A percentile compares a stretch with the other conserved stretches of the same genome.
phyloP scores from a whole-genome alignment of 1,140 invertebrate species.

The Trachelipus rathkii region DNA sequence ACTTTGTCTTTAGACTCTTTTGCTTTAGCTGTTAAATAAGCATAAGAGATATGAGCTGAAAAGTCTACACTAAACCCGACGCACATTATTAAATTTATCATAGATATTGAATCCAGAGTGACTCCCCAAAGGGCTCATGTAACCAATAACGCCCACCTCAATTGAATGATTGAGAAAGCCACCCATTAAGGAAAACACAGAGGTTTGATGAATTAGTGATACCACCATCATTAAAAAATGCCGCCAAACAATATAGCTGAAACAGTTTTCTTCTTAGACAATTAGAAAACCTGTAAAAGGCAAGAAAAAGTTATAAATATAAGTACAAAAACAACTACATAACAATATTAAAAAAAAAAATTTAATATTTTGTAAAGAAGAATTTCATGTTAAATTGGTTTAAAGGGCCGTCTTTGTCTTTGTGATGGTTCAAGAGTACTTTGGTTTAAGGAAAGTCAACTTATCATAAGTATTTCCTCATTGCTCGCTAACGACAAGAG shows the following conservation, averaged over 20 bases:
- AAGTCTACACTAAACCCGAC: slow-evolving; percentile 97
- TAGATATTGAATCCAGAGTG: slow-evolving; percentile 92
- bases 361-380: no score
- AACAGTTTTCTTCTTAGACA: slow-evolving; percentile 87
- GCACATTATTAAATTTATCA: slow-evolving; percentile 98
- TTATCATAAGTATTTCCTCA: no score
- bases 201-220: slow-evolving; percentile 86
- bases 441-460: no score
- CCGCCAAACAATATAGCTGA: slow-evolving; percentile 89
- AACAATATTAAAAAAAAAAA: no score
- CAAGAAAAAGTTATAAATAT: slow-evolving; percentile 37
- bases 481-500: no score
- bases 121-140: slow-evolving; percentile 92
- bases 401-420: no score
- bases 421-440: no score
- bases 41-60: slow-evolving; percentile 94
- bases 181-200: slow-evolving; percentile 85
- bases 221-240: slow-evolving; percentile 90
- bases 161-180: slow-evolving; percentile 91
- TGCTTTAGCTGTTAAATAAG: slow-evolving; percentile 84
- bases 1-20: slow-evolving; percentile 71
- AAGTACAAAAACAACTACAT: not conserved
- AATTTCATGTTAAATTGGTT: no score
- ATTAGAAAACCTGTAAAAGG: slow-evolving; percentile 80
- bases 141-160: slow-evolving; percentile 94